Conservation (phyloP, 1,140 invertebrate genomes). For the Galleria mellonella region DNA sequence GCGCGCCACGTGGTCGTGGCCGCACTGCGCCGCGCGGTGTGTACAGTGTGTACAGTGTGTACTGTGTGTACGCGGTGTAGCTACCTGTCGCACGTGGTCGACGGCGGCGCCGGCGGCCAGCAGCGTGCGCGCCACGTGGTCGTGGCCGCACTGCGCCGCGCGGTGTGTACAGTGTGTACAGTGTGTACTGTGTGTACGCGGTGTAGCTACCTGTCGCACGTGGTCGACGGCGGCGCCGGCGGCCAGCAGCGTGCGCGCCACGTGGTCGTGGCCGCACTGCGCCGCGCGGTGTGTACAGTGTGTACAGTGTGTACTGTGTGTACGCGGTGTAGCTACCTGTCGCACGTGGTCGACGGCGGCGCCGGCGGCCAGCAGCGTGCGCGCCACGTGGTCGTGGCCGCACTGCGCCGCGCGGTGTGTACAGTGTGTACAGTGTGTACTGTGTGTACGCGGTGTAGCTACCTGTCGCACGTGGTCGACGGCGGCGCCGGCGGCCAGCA, state of each 20-base stretch:
- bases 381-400: too few relatives aligned
- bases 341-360: too few relatives aligned
- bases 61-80: too few relatives aligned
- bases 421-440: not conserved
- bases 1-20: slow-evolving; percentile 87
- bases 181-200: too few relatives aligned
- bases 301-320: too few relatives aligned
- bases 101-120: too few relatives aligned
- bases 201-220: slow-evolving; percentile 77
- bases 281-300: slow-evolving; percentile 65
- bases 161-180: too few relatives aligned
- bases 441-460: slow-evolving; percentile 24
- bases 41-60: too few relatives aligned
- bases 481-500: slow-evolving; percentile 84
- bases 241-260: slow-evolving; percentile 85
- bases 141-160: too few relatives aligned
- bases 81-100: not conserved
- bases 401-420: too few relatives aligned
- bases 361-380: too few relatives aligned
- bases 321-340: slow-evolving; percentile 10
- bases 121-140: too few relatives aligned
- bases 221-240: slow-evolving; percentile 86
- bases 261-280: slow-evolving; percentile 91
- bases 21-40: slow-evolving; percentile 85
- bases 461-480: slow-evolving; percentile 89